Evolutionary conservation across 2,113 vertebrate species (phyloP).

Genomic region (Pelobates fuscus): DNA sequence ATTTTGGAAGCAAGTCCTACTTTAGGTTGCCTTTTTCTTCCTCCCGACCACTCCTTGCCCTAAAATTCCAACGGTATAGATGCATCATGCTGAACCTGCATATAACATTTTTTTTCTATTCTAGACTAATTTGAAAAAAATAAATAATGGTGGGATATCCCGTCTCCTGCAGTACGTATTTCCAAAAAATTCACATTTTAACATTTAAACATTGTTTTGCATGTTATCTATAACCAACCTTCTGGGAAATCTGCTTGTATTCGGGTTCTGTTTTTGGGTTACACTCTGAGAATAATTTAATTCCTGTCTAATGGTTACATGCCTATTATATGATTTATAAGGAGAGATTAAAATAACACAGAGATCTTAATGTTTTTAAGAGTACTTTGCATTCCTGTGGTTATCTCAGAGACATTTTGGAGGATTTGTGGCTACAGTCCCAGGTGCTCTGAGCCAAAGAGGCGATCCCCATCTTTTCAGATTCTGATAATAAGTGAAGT

Average conservation of each 20-base stretch:
- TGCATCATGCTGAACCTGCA: background rate
- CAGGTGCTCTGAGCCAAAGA: slow-evolving; percentile 32
- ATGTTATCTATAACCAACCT: slow-evolving; percentile 10
- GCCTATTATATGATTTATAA: slow-evolving; percentile 41
- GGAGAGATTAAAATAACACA: slow-evolving; percentile 46
- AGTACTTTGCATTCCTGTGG: slow-evolving; percentile 46
- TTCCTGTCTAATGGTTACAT: slow-evolving; percentile 29
- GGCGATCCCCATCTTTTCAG: slow-evolving; percentile 30
- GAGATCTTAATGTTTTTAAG: slow-evolving; percentile 32
- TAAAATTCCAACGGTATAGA: background rate
- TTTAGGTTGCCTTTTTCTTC: background rate
- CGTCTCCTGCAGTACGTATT: too few species aligned
- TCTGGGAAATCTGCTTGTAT: background rate
- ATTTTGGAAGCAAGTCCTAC: slow-evolving; percentile 21
- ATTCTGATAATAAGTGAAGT: slow-evolving; percentile 9
- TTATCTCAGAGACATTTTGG: slow-evolving; percentile 35
- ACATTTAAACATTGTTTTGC: too few species aligned
- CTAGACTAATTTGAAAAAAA: background rate
- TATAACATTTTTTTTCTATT: background rate
- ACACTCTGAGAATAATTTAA: slow-evolving; percentile 13
- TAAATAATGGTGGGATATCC: too few species aligned
- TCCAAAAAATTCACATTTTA: background rate
- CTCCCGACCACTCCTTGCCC: background rate
- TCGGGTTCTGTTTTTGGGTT: background rate
- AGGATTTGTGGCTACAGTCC: slow-evolving; percentile 32